A percentile compares a stretch with the other conserved stretches of the same genome.
Evolutionary conservation across 2,797 vertebrate genomes (phyloP).

Genomic region (Megaceryle alcyon): DNA sequence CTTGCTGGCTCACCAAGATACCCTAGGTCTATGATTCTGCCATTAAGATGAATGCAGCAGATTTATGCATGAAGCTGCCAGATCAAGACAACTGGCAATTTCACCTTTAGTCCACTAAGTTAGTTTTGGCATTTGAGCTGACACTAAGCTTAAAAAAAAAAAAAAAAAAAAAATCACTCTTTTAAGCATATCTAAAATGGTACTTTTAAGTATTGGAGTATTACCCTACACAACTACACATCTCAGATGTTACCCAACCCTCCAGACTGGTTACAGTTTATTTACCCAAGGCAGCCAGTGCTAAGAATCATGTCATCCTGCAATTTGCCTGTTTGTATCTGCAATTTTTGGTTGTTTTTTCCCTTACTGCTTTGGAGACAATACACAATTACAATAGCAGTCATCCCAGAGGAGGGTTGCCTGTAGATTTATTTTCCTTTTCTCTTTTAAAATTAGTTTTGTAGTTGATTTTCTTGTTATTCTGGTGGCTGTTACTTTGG

Average conservation of each 20-base stretch:
- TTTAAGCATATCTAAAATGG: not conserved
- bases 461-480: not conserved
- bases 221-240: not conserved
- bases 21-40: not conserved
- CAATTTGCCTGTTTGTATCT: not conserved
- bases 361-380: not conserved
- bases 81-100: not conserved
- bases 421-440: not conserved
- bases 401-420: not conserved
- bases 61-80: not conserved
- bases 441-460: not conserved
- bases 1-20: not conserved
- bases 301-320: not conserved
- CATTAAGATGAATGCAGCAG: not conserved
- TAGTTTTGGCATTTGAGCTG: not conserved
- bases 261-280: not conserved
- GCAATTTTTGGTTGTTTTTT: not conserved
- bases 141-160: not conserved
- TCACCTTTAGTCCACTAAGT: not conserved
- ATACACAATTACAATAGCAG: not conserved
- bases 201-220: not conserved
- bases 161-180: not conserved
- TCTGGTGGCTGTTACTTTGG: not conserved
- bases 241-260: not conserved
- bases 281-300: not conserved